Conservation (phyloP, 2,113 vertebrate species). For the Lethenteron reissneri region DNA sequence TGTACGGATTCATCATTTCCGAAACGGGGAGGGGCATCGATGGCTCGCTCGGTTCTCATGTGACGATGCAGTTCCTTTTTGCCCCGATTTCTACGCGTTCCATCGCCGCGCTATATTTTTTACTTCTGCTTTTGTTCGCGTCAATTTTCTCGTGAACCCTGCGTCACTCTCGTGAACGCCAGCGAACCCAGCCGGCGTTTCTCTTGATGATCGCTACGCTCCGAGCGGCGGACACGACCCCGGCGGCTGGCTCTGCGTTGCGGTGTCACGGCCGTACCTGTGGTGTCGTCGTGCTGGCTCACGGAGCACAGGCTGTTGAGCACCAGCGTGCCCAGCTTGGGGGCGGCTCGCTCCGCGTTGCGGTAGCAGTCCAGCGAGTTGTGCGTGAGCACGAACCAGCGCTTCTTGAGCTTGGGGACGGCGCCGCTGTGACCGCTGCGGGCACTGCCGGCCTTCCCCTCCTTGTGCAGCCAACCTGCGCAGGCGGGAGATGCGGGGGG, state of each 20-base stretch:
- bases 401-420: conserved; percentile 63
- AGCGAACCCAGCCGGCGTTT: too few relatives aligned
- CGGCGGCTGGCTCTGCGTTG: neutral
- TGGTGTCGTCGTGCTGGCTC: conserved; percentile 62
- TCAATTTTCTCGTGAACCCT: too few relatives aligned
- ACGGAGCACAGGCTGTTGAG: conserved; percentile 87
- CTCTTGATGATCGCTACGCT: too few relatives aligned
- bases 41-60: too few relatives aligned
- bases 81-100: too few relatives aligned
- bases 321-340: conserved; percentile 70
- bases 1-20: too few relatives aligned
- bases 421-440: conserved; percentile 21
- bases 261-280: conserved; percentile 24
- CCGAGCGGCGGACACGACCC: neutral
- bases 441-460: conserved; percentile 54
- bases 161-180: too few relatives aligned
- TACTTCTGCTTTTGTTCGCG: too few relatives aligned
- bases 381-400: conserved; percentile 91
- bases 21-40: too few relatives aligned
- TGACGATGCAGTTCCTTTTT: too few relatives aligned
- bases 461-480: conserved; percentile 82
- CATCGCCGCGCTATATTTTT: too few relatives aligned
- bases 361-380: conserved; percentile 94
- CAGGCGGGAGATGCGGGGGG: conserved; percentile 2
- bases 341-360: conserved; percentile 59